Conservation (phyloP, 1,140 invertebrate species). For the Manduca sexta region DNA sequence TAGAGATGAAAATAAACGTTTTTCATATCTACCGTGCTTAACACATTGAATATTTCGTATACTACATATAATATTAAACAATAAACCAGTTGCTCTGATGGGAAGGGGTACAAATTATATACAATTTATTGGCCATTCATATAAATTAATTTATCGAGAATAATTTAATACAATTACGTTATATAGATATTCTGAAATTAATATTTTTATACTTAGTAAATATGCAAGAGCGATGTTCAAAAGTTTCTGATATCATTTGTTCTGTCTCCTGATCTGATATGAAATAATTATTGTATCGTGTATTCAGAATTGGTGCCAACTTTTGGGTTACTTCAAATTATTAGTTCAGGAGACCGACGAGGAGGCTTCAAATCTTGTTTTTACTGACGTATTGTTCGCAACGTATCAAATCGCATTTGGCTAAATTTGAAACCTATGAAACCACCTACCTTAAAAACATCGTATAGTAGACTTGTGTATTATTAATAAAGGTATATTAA, state of each 20-base stretch:
- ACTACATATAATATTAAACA: conserved; percentile 22
- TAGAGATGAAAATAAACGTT: conserved; percentile 24
- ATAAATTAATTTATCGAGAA: conserved; percentile 53
- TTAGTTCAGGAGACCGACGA: too few relatives aligned
- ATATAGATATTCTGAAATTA: conserved; percentile 57
- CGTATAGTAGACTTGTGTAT: too few relatives aligned
- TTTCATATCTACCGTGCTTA: conserved; percentile 24
- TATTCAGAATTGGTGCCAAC: too few relatives aligned
- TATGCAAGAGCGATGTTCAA: conserved; percentile 26
- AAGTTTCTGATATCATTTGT: conserved; percentile 28
- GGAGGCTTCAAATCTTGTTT: too few relatives aligned
- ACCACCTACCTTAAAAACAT: too few relatives aligned
- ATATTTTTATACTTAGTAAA: conserved; percentile 70
- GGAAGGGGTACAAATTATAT: conserved; percentile 61
- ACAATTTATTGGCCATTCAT: conserved; percentile 62
- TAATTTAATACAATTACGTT: conserved; percentile 44
- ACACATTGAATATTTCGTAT: conserved; percentile 23
- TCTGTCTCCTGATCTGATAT: conserved; percentile 8
- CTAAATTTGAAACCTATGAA: too few relatives aligned
- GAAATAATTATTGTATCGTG: neutral
- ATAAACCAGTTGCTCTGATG: conserved; percentile 69
- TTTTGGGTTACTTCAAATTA: too few relatives aligned
- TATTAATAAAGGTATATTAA: too few relatives aligned
- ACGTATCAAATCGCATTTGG: too few relatives aligned
- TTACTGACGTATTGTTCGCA: too few relatives aligned